Evolutionary conservation across 2,888 invertebrate species (phyloP), one percentile per base, ranked within the genome.

Genomic region (Protodeltote pygarga): DNA sequence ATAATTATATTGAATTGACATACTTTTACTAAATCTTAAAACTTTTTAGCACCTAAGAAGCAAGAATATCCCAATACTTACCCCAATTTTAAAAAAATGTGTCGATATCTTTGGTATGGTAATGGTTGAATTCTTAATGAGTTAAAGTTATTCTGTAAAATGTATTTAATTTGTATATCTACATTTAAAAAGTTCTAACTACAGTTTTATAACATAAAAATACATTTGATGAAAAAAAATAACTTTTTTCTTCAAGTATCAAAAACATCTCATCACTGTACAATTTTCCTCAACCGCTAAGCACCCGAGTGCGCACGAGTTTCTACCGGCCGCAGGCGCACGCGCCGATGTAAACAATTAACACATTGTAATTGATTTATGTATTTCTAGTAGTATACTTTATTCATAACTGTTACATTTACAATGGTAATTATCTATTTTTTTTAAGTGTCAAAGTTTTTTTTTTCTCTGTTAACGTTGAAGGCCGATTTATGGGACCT

Each of bases 281-380:
- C 21, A 63, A 67, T 62, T 58, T 67, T 63, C 58, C 63, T 68
- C 65, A 54, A 33, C 49, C 53, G 46, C 62, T 60, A 62, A 54
- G 49, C 66, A 68, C 58, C 33, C 57, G 51, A 63, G n/a, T 65
- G 67, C 63, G 63, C 66, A 62, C 66, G 63, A 64, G 69, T 71
- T 70, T 68, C 64, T 59, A 65, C 51, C 53, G 49, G 32, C 58
- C 54, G n/a, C n/a, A n/a, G n/a, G n/a, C n/a, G n/a, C n/a, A 52
- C 65, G 39, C 65, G 50, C 49, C 60, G 51, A 66, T 59, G 57
- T 70, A 63, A 70, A 67, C 70, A 66, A 68, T 70, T 68, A 67
- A 49, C 70, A 67, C 63, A 62, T 57, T 41, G 42, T 67, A 65
- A 69, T 62, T 67, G 62, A 66, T 66, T 64, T 68, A 65, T 55